These are phyloP conservation scores for Pitangus sulphuratus DNA, from an alignment of 2,797 vertebrate genomes.

Conservation along the genomic window DNA sequence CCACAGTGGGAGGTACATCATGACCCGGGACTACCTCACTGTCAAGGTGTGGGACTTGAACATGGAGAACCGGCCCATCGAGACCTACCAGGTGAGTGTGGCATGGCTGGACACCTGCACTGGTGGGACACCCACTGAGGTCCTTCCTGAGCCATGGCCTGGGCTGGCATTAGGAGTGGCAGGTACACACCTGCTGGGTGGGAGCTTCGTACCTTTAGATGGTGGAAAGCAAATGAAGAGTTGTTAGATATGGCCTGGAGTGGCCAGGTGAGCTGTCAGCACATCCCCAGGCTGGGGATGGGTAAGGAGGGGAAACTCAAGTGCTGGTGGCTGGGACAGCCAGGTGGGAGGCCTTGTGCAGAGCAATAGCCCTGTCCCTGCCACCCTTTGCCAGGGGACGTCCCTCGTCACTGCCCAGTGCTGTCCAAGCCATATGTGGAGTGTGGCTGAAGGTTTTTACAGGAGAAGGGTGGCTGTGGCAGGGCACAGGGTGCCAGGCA, in stretches of 20 bases:
- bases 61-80: slow-evolving; percentile 94
- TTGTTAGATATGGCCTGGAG: not conserved
- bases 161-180: accelerated
- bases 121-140: accelerated
- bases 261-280: not conserved
- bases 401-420: not conserved
- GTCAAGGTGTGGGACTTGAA: slow-evolving; percentile 98
- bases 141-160: accelerated
- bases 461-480: not conserved
- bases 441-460: not conserved
- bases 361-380: not conserved
- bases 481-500: not conserved
- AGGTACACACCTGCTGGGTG: accelerated
- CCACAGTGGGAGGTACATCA: slow-evolving; percentile 94
- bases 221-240: not conserved
- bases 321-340: not conserved
- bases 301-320: not conserved
- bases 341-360: too few relatives aligned
- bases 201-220: accelerated
- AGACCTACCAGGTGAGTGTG: slow-evolving; percentile 88
- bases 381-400: not conserved
- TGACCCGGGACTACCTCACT: slow-evolving; percentile 96
- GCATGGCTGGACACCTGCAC: accelerated
- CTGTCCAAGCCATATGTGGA: accelerated
- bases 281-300: too few relatives aligned